A percentile compares a stretch with the other conserved stretches of the same genome.
phyloP scores from a whole-genome alignment of 2,888 invertebrate genomes.

The Dermolepida albohirtum region DNA sequence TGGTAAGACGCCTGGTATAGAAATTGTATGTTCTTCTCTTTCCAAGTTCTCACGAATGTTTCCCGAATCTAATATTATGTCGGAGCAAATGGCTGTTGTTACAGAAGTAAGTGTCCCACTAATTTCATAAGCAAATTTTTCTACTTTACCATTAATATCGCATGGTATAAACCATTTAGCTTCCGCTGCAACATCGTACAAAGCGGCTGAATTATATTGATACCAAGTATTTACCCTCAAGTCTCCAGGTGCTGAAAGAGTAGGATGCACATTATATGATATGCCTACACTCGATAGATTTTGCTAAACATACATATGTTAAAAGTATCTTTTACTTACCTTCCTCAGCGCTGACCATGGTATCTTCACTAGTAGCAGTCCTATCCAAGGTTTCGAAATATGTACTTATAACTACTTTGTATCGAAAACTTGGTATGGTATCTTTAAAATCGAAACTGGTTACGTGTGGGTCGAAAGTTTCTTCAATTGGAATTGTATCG shows the following conservation, averaged over 20 bases:
- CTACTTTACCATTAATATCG: slow-evolving; percentile 16
- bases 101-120: not conserved
- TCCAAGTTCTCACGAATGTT: not conserved
- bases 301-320: too few species aligned
- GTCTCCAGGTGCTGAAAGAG: slow-evolving; percentile 9
- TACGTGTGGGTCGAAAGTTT: not conserved
- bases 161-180: slow-evolving; percentile 10
- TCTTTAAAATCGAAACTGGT: slow-evolving; percentile 11
- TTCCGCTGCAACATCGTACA: not conserved
- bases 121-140: not conserved
- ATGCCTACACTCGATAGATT: too few species aligned
- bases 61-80: not conserved
- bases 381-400: too few species aligned
- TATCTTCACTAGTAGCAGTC: too few species aligned
- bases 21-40: not conserved
- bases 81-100: not conserved
- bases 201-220: not conserved
- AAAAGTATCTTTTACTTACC: too few species aligned
- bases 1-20: slow-evolving; percentile 1
- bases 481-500: not conserved
- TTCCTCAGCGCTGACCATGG: too few species aligned
- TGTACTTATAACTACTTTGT: not conserved
- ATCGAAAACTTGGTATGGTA: slow-evolving; percentile 16
- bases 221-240: not conserved
- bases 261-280: not conserved